Evolutionary conservation across 2,797 vertebrate species (phyloP), one percentile per base, ranked within the genome.

Genomic region (Australoheros facetus): DNA sequence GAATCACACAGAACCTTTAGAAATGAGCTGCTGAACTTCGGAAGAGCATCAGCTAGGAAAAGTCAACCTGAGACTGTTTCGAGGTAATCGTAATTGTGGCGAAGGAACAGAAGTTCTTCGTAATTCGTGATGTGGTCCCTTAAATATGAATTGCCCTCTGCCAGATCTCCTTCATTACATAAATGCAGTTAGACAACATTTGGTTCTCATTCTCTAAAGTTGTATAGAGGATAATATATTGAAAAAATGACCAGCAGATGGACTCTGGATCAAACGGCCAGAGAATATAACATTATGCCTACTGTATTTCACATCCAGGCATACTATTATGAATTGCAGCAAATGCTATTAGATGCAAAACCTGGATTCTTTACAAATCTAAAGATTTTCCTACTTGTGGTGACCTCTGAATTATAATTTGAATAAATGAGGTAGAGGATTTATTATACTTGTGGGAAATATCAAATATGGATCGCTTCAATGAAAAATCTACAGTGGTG

Each of bases 221-320:
- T 78, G 39, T 53, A 70, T 17, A 7, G 14, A 60, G 56, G 57
- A 83, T 80, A 79, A 58, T 72, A 73, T 85, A 64, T 75, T 84
- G 60, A 60, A 21, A 45, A 81, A 75, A 71, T 78, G 55, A 82
- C 74, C 53, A 89, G 85, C 88, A 92, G 83, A 93, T 90, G 82
- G 62, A 81, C 76, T 85, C 53, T 17, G 57, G 87, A 89, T 94
- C 81, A 93, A 91, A 93, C 82, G 70, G 34, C 37, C 59, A 57
- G 66, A 81, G 87, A 83, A 55, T 58, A 76, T 60, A 48, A 71
- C 58, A 19, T 85, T 39, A 75, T 73, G 72, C 66, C 73, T 89
- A 70, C 75, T 85, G 77, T 91, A 62, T 85, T 90, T 83, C 78
- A 88, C 81, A 84, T 83, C 51, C n/a, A 57, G 28, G 17, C 37